phyloP scores from a whole-genome alignment of 2,888 invertebrate genomes.

The Drosophila pegasa region DNA sequence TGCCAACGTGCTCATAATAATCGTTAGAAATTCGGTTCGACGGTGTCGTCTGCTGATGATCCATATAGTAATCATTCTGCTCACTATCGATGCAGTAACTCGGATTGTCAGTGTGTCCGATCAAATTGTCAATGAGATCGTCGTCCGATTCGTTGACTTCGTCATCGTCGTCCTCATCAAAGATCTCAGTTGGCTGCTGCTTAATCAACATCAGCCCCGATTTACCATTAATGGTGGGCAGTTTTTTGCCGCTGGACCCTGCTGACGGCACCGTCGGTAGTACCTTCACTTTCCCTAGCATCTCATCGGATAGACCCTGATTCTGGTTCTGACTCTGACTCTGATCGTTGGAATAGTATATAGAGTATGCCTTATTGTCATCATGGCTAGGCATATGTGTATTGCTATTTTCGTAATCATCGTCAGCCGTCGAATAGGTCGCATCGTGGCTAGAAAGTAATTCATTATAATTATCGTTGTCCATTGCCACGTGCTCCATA shows the following conservation, averaged over 20 bases:
- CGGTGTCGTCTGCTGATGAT: conserved; percentile 66
- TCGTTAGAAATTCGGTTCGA: conserved; percentile 66
- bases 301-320: conserved; percentile 15
- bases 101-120: conserved; percentile 50
- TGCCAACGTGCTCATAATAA: conserved; percentile 80
- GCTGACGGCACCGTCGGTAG: conserved; percentile 79
- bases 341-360: conserved; percentile 61
- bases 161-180: conserved; percentile 77
- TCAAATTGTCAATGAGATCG: conserved; percentile 57
- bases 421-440: conserved; percentile 49
- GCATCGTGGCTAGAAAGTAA: conserved; percentile 40
- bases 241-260: conserved; percentile 82
- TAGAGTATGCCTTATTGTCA: conserved; percentile 38
- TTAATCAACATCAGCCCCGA: conserved; percentile 78
- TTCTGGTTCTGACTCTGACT: conserved; percentile 42
- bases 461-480: conserved; percentile 45
- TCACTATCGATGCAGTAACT: conserved; percentile 83
- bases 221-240: conserved; percentile 83
- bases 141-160: conserved; percentile 34
- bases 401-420: conserved; percentile 79
- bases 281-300: conserved; percentile 42
- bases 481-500: conserved; percentile 1
- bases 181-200: conserved; percentile 83
- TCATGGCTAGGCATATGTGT: conserved; percentile 42
- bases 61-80: conserved; percentile 82